Conservation (phyloP, 2,888 invertebrate species). For the Tholera decimalis region DNA sequence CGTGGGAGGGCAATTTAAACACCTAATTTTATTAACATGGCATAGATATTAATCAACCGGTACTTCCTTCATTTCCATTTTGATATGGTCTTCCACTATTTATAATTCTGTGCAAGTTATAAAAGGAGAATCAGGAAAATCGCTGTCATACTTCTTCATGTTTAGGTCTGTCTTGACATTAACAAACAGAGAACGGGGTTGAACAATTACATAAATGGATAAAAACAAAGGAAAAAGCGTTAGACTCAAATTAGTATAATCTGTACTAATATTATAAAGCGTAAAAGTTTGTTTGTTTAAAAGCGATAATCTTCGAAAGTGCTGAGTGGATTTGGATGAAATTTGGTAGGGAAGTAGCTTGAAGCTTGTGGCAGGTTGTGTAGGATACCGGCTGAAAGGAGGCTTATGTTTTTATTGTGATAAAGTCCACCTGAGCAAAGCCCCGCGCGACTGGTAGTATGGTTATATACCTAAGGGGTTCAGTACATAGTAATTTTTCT, state of each 20-base stretch:
- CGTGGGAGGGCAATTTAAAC: constrained; percentile 49
- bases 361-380: no score
- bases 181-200: not conserved
- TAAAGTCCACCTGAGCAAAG: no score
- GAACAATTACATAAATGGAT: not conserved
- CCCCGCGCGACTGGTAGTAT: no score
- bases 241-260: not conserved
- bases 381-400: no score
- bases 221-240: not conserved
- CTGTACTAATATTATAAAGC: no score
- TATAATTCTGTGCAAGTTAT: constrained; percentile 41
- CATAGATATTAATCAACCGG: constrained; percentile 48
- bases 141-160: constrained; percentile 18
- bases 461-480: no score
- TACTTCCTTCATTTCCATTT: constrained; percentile 51
- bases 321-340: no score
- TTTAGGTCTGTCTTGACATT: constrained; percentile 14
- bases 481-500: not conserved
- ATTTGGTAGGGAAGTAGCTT: no score
- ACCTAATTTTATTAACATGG: constrained; percentile 44
- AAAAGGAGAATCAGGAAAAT: constrained; percentile 58
- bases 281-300: no score
- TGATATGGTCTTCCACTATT: constrained; percentile 42
- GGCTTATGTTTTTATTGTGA: no score
- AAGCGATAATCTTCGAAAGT: no score